phyloP scores from a whole-genome alignment of 2,797 vertebrate genomes.

The Sebastiscus albofasciatus region DNA sequence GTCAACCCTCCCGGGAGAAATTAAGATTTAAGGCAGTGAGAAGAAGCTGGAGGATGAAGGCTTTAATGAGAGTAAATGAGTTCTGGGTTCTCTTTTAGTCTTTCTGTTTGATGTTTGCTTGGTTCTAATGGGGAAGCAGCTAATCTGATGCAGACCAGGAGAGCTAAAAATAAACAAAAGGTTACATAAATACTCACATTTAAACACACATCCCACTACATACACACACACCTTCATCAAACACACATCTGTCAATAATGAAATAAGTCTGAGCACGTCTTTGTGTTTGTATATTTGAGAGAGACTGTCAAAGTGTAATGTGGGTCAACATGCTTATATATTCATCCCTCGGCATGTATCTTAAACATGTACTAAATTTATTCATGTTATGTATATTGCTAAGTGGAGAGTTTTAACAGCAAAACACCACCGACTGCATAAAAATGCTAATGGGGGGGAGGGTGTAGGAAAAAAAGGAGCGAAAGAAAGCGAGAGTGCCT shows the following conservation, averaged over 20 bases:
- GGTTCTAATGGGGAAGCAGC: background rate
- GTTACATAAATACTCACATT: background rate
- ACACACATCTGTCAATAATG: too few relatives aligned
- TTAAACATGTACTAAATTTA: background rate
- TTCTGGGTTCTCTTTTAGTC: background rate
- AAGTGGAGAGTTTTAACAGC: background rate
- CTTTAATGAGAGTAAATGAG: constrained; percentile 1
- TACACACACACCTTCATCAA: background rate
- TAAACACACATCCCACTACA: background rate
- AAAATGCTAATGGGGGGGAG: background rate
- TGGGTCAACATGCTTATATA: background rate
- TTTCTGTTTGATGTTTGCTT: constrained; percentile 3
- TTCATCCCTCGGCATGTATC: background rate
- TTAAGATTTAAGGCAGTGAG: background rate
- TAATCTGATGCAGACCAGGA: background rate
- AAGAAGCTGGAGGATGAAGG: background rate
- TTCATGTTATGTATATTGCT: constrained; percentile 1
- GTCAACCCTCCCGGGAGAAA: background rate
- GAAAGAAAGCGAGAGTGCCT: background rate
- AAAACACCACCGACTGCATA: background rate
- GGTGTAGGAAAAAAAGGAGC: background rate
- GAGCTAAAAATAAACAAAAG: background rate
- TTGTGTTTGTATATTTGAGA: background rate
- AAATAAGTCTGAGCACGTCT: background rate
- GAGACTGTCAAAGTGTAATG: background rate